Percentiles rank a stretch among this genome's conserved stretches.
phyloP scores from a whole-genome alignment of 53 echinoderm and acorn worm species.

The Apostichopus leukothele region DNA sequence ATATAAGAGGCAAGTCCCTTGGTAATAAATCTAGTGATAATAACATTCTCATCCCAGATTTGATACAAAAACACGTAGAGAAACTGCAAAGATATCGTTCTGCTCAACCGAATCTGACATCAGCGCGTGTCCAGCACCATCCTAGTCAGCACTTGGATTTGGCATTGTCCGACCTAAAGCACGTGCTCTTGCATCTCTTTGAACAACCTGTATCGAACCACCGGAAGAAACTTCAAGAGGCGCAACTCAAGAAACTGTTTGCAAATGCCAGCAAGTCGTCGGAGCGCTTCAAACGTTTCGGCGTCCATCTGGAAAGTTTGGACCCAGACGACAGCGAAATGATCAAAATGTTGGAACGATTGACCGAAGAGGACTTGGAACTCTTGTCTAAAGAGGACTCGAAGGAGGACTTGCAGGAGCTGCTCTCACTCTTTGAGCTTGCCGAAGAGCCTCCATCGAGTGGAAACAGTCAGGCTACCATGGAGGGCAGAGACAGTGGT shows the following conservation, averaged over 20 bases:
- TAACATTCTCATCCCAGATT: slow-evolving; percentile 4
- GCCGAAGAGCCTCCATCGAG: neutral
- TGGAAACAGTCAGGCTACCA: neutral
- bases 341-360: slow-evolving; percentile 29
- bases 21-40: neutral
- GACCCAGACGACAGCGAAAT: slow-evolving; percentile 4
- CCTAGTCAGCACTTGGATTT: neutral
- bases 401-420: neutral
- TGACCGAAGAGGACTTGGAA: slow-evolving; percentile 37
- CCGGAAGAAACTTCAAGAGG: slow-evolving; percentile 7
- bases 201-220: slow-evolving; percentile 1
- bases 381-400: slow-evolving; percentile 9
- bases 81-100: neutral
- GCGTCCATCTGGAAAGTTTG: slow-evolving; percentile 22
- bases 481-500: neutral
- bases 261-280: slow-evolving; percentile 11
- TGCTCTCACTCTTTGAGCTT: neutral
- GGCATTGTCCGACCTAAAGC: neutral
- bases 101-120: slow-evolving; percentile 18
- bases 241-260: slow-evolving; percentile 24
- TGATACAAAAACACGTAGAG: slow-evolving; percentile 10
- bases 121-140: neutral
- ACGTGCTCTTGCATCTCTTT: slow-evolving; percentile 23
- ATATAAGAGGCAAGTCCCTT: neutral
- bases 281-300: slow-evolving; percentile 19